These are phyloP conservation scores for Henicopernis longicauda DNA, from an alignment of 2,113 vertebrate genomes.

Conservation along the genomic window DNA sequence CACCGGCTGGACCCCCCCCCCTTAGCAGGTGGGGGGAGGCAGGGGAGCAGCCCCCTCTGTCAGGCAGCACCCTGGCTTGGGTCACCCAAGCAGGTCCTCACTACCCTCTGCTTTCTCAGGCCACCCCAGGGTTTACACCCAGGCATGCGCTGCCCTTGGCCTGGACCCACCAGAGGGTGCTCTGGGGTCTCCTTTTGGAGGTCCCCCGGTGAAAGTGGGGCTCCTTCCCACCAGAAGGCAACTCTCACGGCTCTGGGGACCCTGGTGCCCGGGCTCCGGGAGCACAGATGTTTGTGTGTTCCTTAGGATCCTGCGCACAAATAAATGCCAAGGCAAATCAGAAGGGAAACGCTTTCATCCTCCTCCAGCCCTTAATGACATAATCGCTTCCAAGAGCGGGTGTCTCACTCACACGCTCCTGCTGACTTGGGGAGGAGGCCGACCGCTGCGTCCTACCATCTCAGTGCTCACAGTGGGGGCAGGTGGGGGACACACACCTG, in stretches of 20 bases:
- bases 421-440: background rate
- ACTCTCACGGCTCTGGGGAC: background rate
- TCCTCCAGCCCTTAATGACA: conserved; percentile 13
- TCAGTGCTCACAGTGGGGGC: fast-evolving
- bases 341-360: background rate
- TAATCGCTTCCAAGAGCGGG: background rate
- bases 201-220: fast-evolving
- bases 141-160: background rate
- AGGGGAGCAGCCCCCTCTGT: background rate
- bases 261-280: background rate
- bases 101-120: background rate
- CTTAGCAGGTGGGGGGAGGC: background rate
- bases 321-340: background rate
- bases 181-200: background rate
- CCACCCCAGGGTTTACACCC: background rate
- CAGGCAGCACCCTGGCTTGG: background rate
- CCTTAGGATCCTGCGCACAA: background rate
- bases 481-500: background rate
- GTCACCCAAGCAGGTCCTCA: background rate
- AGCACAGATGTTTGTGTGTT: background rate
- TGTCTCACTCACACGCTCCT: background rate
- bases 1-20: background rate
- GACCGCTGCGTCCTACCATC: background rate
- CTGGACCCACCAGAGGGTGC: background rate
- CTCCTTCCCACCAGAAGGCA: background rate